Evolutionary conservation across 2,888 invertebrate genomes (phyloP), one percentile per base, ranked within the genome.

Genomic region (Agrilus biguttatus): DNA sequence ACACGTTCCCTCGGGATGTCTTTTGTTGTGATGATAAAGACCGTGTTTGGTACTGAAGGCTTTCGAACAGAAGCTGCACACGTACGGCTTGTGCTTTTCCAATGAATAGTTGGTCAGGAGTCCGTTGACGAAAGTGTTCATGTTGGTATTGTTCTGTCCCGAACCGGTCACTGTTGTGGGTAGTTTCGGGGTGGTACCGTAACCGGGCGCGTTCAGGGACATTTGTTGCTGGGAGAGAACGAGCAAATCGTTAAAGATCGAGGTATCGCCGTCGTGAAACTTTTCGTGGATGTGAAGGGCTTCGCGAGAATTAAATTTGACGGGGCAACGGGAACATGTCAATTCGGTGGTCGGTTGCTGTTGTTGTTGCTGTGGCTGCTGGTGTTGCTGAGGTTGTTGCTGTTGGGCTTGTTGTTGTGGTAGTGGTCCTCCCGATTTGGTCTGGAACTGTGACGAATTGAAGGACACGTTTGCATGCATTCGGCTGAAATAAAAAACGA

Each of bases 11-110:
- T 83, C 83, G 2, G 85, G 83, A 59, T 86, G 85, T 63, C 80
- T 75, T 47, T 82, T 76, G 55, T 83, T 82, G 63, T 87, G 87
- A 55, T 86, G 85, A 46, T 83, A 72, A 5, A 87, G 64, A 1
- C 87, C 86, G 51, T 87, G 87, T 60, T 85, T 85, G 39, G 86
- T 84, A 2, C 84, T 84, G 53, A 87, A 87, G 5, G 83, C 83
- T 59, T 84, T 82, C 36, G 83, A 83, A 54, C 87, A 87, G 55
- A 84, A 83, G 21, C 76, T 75, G 57, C 87, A 87, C 51, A 84
- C 74, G 59, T 85, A 83, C 43, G 82, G 76, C 62, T 86, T 86
- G 19, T 82, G 80, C 55, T 83, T 72, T 33, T 40, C 13, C n/a
- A 33, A 19, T 33, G 21, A 33, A 33, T 23, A 37, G 12, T 32